These are phyloP conservation scores for Gymnocephalus cernua DNA, from an alignment of 2,113 vertebrate genomes.

Conservation along the genomic window DNA sequence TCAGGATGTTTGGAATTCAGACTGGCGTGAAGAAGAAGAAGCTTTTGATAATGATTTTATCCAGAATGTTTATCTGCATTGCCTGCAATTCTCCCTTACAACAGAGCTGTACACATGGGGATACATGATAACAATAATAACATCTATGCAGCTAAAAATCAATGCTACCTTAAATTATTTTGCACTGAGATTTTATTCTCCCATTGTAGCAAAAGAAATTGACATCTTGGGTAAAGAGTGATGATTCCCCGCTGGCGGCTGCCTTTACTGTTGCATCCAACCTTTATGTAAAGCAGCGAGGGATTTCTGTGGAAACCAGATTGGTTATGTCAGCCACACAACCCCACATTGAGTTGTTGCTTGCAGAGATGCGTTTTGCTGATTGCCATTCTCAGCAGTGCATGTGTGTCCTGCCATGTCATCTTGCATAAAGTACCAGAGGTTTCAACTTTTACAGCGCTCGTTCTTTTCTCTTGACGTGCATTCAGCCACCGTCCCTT, in stretches of 20 bases:
- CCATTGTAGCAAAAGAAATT: background rate
- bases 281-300: constrained; percentile 33
- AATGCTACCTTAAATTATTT: background rate
- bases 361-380: background rate
- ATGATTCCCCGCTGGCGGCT: background rate
- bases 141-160: background rate
- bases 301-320: constrained; percentile 17
- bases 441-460: constrained; percentile 3
- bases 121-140: background rate
- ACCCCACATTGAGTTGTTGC: constrained; percentile 4
- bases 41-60: background rate
- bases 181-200: background rate
- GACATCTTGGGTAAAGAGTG: background rate
- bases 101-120: background rate
- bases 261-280: background rate
- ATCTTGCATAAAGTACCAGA: constrained; percentile 25
- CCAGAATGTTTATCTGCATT: background rate
- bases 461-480: background rate
- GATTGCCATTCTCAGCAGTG: constrained; percentile 19
- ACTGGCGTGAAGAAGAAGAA: background rate
- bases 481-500: background rate
- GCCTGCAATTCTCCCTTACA: background rate
- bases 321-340: constrained; percentile 22
- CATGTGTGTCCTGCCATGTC: constrained; percentile 18
- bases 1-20: constrained; percentile 6